Evolutionary conservation across 2,113 vertebrate genomes (phyloP), one percentile per base, ranked within the genome.

Genomic region (Laticauda laticaudata): DNA sequence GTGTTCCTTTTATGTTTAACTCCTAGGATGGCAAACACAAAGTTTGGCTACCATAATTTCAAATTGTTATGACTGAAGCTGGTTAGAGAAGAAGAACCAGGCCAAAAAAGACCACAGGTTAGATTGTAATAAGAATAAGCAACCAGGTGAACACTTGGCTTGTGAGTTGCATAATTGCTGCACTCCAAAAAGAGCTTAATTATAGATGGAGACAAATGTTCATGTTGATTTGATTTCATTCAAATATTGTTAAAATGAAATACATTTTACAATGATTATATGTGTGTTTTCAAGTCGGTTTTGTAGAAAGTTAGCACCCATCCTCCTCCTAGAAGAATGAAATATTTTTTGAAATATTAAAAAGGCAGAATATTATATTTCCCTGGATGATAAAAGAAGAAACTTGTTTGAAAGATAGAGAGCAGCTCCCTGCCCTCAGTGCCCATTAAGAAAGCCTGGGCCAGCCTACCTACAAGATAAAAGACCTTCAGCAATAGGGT

Each of bases 1-100:
- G 93, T 92, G 64, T 81, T 96, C 93, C 18, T 55, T 92, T 95
- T 29, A 90, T 0, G 93, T 95, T 92, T 89, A 96, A 93, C 91
- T 69, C 64, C 34, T 92, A 45, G 45, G 91, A 88, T 93, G 95
- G 94, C 7, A 94, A 91, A 90, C 34, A 3, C 45, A 5, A 93
- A 86, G 39, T 45, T 23, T 1, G 91, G 26, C 39, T 92, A n/a
- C 85, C 18, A 24, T 21, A 51, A 87, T 51, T 88, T 12, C 51
- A 23, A 43, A 14, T 55, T 75, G 21, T 55, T 24, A 43, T 53
- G 23, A 5, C 23, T 55, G 15, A 6, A 26, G n/a, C 1, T 55
- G 18, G 11, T 55, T 85, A 15, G 39, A 43, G 14, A 53, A 23
- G 57, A 39, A 39, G 15, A 56, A 23, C 3, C 54, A 57, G 34